These are phyloP conservation scores for Acropora yongei DNA, from an alignment of 64 coral and sea anemone genomes.

Conservation along the genomic window DNA sequence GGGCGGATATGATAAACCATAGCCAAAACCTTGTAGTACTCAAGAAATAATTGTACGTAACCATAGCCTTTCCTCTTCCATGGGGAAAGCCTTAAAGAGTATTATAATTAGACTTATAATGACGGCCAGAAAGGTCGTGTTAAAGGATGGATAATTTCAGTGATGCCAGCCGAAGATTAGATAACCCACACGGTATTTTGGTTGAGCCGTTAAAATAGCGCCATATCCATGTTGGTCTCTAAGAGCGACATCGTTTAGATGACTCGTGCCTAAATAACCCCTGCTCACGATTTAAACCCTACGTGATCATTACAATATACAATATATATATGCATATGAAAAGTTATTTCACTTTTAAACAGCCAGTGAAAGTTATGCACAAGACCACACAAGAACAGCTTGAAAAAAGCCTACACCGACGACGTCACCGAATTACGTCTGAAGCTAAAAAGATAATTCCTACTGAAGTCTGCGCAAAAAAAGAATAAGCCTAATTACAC, in stretches of 20 bases:
- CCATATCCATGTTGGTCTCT: background rate
- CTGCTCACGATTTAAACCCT: background rate
- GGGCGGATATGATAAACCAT: background rate
- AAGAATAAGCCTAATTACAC: background rate
- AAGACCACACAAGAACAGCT: conserved; percentile 5
- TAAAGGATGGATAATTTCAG: background rate
- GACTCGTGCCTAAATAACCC: background rate
- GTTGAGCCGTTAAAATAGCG: background rate
- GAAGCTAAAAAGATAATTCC: background rate
- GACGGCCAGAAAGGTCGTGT: background rate
- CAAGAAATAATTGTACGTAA: background rate
- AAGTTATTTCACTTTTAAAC: background rate
- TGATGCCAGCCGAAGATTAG: conserved; percentile 21
- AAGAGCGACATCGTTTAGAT: background rate
- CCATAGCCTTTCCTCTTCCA: conserved; percentile 21
- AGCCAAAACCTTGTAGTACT: background rate
- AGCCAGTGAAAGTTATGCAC: background rate
- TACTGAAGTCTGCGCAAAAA: background rate
- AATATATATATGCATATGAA: too few relatives aligned
- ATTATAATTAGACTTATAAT: background rate
- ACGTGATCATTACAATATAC: too few relatives aligned
- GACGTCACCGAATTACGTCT: background rate
- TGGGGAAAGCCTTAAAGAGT: background rate
- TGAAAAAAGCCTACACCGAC: too few relatives aligned
- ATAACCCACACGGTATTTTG: background rate